Evolutionary conservation across 2,797 vertebrate species (phyloP), one percentile per base, ranked within the genome.

Genomic region (Sebastes cheni): DNA sequence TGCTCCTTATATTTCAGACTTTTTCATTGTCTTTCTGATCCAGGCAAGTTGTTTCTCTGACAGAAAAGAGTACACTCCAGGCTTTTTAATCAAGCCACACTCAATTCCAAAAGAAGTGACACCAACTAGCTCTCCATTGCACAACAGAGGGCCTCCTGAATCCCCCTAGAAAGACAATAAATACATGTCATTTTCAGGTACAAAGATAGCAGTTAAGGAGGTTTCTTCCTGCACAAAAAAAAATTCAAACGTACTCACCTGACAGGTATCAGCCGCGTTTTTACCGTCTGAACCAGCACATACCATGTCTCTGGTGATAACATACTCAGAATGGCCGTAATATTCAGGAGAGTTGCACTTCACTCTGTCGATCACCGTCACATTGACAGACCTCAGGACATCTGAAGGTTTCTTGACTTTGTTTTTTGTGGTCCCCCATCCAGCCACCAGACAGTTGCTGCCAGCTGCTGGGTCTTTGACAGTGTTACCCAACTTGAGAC

Each of bases 101-200:
- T 0, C 0, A 0, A 0, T 0, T 18, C 93, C 93, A 77, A 90
- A 94, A 20, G 91, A 92, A 6, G 93, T 94, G 60, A 94, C 75
- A 66, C 93, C 93, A 0, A 82, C 65, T 0, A 92, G 77, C 1
- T 0, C 52, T 6, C 72, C 61, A 0, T 75, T 79, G 71, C 93
- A 95, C 39, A 93, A 0, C 66, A 95, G 82, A 0, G 94, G 95
- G 3, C 94, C 95, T 59, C 95, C 95, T 1, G 95, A 95, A 56
- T 95, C 95, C 3, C 94, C 95, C 95, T 95, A 4, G 6, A 75
- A 13, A 67, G 25, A 80, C 4, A 75, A 67, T 3, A 74, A 67
- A 58, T 1, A 69, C 13, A 8, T 14, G 7, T 56, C 22, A 73
- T 9, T 60, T 67, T 56, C 0, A 71, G 3, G 14, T 0, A 16